Evolutionary conservation across 2,113 vertebrate genomes (phyloP).

Genomic region (Macquaria ambigua): DNA sequence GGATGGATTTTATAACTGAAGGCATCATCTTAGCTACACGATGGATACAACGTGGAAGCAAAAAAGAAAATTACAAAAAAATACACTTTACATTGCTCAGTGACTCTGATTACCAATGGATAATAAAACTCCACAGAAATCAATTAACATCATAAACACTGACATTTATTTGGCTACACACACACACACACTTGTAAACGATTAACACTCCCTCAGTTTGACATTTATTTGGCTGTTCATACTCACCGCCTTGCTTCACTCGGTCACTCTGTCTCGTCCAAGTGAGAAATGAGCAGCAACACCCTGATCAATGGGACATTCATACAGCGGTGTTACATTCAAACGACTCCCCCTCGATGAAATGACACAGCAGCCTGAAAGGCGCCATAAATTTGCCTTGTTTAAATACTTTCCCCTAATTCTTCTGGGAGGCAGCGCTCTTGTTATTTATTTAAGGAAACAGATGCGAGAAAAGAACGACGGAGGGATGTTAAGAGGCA

Average conservation of each 20-base stretch:
- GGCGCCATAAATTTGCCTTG: constrained; percentile 62
- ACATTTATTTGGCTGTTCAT: constrained; percentile 76
- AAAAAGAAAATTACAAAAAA: constrained; percentile 20
- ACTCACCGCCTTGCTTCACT: constrained; percentile 58
- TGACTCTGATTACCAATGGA: constrained; percentile 56
- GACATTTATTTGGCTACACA: constrained; percentile 65
- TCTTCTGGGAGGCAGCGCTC: constrained; percentile 43
- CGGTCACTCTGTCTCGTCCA: constrained; percentile 58
- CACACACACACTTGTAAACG: constrained; percentile 45
- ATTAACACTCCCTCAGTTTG: constrained; percentile 69
- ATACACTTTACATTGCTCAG: constrained; percentile 3
- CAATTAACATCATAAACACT: constrained; percentile 73
- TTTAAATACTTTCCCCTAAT: constrained; percentile 62
- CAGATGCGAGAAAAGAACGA: constrained; percentile 29
- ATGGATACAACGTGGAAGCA: not conserved
- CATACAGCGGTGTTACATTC: constrained; percentile 61
- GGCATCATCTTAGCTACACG: not conserved
- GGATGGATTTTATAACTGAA: constrained; percentile 2
- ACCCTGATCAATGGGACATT: constrained; percentile 80
- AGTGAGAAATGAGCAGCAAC: constrained; percentile 70
- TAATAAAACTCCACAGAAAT: constrained; percentile 68
- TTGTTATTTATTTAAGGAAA: constrained; percentile 47
- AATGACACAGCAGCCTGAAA: constrained; percentile 50
- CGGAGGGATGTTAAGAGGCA: constrained; percentile 28
- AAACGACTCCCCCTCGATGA: constrained; percentile 47